Percentiles rank a stretch among this genome's conserved stretches.
These are phyloP conservation scores for Artemia sinica DNA, from an alignment of 2,888 invertebrate genomes.

Conservation along the genomic window DNA sequence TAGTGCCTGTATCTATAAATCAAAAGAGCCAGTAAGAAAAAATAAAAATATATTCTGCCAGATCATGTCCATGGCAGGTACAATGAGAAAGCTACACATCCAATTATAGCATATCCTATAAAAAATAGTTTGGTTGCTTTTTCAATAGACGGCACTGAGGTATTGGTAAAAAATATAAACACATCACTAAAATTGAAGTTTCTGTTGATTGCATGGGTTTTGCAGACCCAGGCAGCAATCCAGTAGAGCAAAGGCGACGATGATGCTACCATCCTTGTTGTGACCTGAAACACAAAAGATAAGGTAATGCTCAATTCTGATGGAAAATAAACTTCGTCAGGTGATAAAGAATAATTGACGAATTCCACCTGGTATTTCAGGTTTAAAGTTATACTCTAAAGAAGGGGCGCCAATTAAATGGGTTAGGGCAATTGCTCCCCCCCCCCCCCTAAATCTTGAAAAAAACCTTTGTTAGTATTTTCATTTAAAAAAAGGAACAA, in stretches of 20 bases:
- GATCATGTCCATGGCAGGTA: neutral
- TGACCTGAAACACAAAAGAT: neutral
- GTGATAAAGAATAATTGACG: too few relatives aligned
- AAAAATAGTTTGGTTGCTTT: neutral
- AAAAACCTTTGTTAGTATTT: too few relatives aligned
- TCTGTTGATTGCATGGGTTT: neutral
- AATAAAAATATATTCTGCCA: neutral
- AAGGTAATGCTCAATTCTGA: too few relatives aligned
- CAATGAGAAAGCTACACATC: neutral
- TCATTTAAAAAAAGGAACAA: too few relatives aligned
- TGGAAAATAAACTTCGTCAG: too few relatives aligned
- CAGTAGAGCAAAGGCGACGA: slow-evolving; percentile 5
- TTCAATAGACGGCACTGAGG: neutral
- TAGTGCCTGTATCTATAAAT: too few relatives aligned
- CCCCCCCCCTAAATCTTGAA: too few relatives aligned
- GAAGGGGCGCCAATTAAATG: too few relatives aligned
- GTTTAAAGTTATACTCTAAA: too few relatives aligned
- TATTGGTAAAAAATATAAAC: neutral
- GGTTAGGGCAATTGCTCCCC: too few relatives aligned
- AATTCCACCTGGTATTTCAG: too few relatives aligned
- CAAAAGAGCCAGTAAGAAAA: neutral
- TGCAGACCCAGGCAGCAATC: slow-evolving; percentile 1
- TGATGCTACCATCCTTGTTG: slow-evolving; percentile 9
- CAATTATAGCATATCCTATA: neutral
- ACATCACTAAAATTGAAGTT: neutral